Percentiles rank a stretch among this genome's conserved stretches.
These are phyloP conservation scores for Collichthys lucidus DNA, from an alignment of 2,113 vertebrate genomes.

Conservation along the genomic window DNA sequence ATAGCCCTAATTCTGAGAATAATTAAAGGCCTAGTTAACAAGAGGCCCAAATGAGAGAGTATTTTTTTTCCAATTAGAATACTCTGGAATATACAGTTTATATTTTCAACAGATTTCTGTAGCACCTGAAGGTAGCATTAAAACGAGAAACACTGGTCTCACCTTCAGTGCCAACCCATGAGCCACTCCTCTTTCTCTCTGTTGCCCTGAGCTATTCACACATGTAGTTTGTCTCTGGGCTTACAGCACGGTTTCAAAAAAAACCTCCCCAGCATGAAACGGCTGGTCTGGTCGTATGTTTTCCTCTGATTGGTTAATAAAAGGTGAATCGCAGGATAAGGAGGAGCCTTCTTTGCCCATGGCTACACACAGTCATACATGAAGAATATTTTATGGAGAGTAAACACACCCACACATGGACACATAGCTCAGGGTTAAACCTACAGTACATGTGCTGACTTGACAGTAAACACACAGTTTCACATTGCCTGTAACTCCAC, in stretches of 20 bases:
- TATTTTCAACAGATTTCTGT: constrained; percentile 15
- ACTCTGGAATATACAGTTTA: not conserved
- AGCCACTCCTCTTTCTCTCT: constrained; percentile 25
- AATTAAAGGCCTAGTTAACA: no score
- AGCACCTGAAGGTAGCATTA: constrained; percentile 37
- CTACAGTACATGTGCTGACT: constrained; percentile 14
- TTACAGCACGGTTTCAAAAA: not conserved
- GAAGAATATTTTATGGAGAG: not conserved
- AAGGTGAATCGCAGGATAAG: constrained; percentile 8
- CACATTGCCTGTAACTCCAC: not conserved
- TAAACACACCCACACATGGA: not conserved
- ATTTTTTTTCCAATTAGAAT: constrained; percentile 17
- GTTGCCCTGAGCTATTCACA: constrained; percentile 25
- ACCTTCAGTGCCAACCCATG: constrained; percentile 32
- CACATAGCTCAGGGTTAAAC: not conserved
- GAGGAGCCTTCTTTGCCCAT: constrained; percentile 11
- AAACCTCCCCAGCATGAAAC: not conserved
- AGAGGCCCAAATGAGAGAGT: not conserved
- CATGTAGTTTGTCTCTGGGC: not conserved
- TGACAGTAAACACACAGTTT: constrained; percentile 12
- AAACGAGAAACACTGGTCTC: constrained; percentile 37
- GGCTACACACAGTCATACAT: constrained; percentile 12
- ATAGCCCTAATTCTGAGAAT: no score
- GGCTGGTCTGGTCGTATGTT: not conserved
- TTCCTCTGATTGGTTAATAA: constrained; percentile 36